phyloP scores from a whole-genome alignment of 2,888 invertebrate genomes.

The Arge pagana region DNA sequence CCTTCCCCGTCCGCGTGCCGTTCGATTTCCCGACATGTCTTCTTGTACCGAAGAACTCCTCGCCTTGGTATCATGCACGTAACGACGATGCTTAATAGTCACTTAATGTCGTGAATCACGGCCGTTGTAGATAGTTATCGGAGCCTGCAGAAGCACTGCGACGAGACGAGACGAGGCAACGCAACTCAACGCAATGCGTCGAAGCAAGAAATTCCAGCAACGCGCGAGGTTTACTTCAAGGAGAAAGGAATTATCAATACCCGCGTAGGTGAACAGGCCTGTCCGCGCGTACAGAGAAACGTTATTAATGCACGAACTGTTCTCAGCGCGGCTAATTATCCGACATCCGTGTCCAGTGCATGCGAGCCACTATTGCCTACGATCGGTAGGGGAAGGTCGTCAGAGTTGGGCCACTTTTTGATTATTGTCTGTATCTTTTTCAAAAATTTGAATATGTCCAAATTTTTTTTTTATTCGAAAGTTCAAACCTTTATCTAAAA shows the following conservation, averaged over 20 bases:
- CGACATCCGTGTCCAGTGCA: conserved; percentile 24
- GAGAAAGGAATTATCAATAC: conserved; percentile 18
- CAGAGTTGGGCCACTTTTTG: too few species aligned
- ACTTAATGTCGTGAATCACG: conserved; percentile 23
- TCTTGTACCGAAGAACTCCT: conserved; percentile 24
- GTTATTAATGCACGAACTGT: neutral
- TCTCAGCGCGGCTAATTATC: conserved; percentile 4
- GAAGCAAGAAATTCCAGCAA: conserved; percentile 17
- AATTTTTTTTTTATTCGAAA: too few species aligned
- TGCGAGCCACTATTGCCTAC: conserved; percentile 1
- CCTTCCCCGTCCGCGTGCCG: neutral
- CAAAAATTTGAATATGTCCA: too few species aligned
- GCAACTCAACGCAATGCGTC: too few species aligned
- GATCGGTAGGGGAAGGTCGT: conserved; percentile 8
- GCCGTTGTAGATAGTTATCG: conserved; percentile 24
- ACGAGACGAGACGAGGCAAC: too few species aligned
- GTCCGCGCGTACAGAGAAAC: too few species aligned
- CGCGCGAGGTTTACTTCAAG: conserved; percentile 9
- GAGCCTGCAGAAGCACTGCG: conserved; percentile 11
- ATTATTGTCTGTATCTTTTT: too few species aligned
- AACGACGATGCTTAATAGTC: conserved; percentile 25
- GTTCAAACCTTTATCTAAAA: too few species aligned
- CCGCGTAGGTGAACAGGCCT: too few species aligned
- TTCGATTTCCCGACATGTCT: conserved; percentile 3
- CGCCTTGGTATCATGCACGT: conserved; percentile 25